These are phyloP conservation scores for Neuroscelio doddi DNA, from an alignment of 2,888 invertebrate species.

Conservation along the genomic window DNA sequence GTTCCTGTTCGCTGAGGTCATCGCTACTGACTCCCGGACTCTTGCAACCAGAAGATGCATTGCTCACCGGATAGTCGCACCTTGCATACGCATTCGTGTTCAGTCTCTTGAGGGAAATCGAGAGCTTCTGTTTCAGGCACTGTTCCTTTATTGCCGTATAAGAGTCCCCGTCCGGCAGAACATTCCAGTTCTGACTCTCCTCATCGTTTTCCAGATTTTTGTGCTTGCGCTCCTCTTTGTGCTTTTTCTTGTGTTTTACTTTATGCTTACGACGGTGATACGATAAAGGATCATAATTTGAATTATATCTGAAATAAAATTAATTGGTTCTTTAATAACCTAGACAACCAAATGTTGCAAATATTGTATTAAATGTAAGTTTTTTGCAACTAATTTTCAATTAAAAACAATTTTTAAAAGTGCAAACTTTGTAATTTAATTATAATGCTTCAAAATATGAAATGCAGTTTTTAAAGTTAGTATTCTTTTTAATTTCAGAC, in stretches of 20 bases:
- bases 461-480: too few species aligned
- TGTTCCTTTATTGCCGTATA: conserved; percentile 78
- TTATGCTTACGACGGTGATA: conserved; percentile 76
- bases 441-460: too few species aligned
- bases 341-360: background rate
- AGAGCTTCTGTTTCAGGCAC: conserved; percentile 82
- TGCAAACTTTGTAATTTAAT: too few species aligned
- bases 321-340: background rate
- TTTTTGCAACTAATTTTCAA: too few species aligned
- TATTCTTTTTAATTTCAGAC: too few species aligned
- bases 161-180: conserved; percentile 71
- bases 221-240: conserved; percentile 77
- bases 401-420: background rate
- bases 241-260: conserved; percentile 86
- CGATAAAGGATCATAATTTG: conserved; percentile 63
- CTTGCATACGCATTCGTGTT: conserved; percentile 80
- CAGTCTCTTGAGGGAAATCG: conserved; percentile 82
- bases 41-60: conserved; percentile 72
- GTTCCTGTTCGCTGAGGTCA: conserved; percentile 68
- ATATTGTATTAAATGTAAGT: background rate
- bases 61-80: conserved; percentile 71
- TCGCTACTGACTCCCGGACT: conserved; percentile 73
- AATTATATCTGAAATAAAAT: conserved; percentile 58
- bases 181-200: conserved; percentile 74
- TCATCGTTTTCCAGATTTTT: conserved; percentile 73